Evolutionary conservation across 2,888 invertebrate species (phyloP), one percentile per base, ranked within the genome.

Genomic region (Helobdella robusta): DNA sequence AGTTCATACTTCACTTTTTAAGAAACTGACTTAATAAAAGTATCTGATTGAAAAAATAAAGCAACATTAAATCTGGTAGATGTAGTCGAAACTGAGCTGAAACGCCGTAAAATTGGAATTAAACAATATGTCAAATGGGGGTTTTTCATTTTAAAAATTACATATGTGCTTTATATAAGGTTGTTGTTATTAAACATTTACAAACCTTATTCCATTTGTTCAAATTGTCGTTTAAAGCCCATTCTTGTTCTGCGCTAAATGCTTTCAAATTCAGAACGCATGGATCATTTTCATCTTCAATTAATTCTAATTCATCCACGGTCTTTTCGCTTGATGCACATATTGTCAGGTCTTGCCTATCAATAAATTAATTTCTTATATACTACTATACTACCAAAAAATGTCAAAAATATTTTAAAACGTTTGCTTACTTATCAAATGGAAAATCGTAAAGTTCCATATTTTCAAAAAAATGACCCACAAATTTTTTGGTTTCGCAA

Each of bases 161-260:
- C n/a, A n/a, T n/a, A n/a, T n/a, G n/a, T n/a, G n/a, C n/a, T n/a
- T n/a, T n/a, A n/a, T n/a, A n/a, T n/a, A n/a, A n/a, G n/a, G n/a
- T n/a, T n/a, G n/a, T n/a, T n/a, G n/a, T n/a, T n/a, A n/a, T 46
- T 4, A 46, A 46, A 20, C 20, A 48, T 6, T 23, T 48, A 32
- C 32, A 1, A 6, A 59, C 40, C 25, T 64, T 64, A 34, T n/a
- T 46, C 68, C 68, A 68, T 6, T 60, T 66, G 58, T 66, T 64
- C 18, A 69, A 56, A 64, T 74, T 74, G 60, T 74, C 73, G 67
- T 74, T 73, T 20, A 77, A 70, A 32, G 72, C 68, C 77, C 77
- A 77, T 69, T 77, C 77, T 69, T 76, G 76, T 60, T 75, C 76
- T 68, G 77, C 77, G n/a, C 75, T 72, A 66, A 76, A 75, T 63